These are phyloP conservation scores for Rallus crepitans DNA, from an alignment of 2,797 vertebrate genomes.

Conservation along the genomic window DNA sequence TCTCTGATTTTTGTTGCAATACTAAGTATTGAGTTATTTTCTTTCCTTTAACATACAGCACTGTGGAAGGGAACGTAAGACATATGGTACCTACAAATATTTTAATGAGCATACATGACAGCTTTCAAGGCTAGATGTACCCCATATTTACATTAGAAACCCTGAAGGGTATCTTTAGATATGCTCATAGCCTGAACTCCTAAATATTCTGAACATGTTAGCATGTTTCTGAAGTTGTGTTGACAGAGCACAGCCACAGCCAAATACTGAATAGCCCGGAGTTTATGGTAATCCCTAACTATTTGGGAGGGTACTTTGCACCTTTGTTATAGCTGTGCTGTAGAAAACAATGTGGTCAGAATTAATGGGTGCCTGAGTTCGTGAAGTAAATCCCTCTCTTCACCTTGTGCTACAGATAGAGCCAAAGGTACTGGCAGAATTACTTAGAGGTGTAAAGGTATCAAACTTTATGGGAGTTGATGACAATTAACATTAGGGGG, in stretches of 20 bases:
- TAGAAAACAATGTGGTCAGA: not conserved
- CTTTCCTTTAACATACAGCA: not conserved
- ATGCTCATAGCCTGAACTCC: not conserved
- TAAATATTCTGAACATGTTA: not conserved
- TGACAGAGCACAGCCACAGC: not conserved
- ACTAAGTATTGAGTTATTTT: not conserved
- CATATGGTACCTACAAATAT: not conserved
- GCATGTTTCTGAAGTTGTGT: not conserved
- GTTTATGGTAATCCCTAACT: not conserved
- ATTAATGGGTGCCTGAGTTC: rapidly evolving
- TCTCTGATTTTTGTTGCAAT: not conserved
- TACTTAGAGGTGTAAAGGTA: not conserved
- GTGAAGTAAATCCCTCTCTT: not conserved
- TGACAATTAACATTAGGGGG: not conserved
- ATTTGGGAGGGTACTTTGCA: not conserved
- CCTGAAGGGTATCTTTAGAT: not conserved
- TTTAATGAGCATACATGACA: not conserved
- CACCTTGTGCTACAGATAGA: not conserved
- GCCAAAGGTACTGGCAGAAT: not conserved
- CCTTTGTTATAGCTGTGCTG: not conserved
- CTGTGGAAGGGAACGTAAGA: not conserved
- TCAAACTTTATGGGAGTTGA: not conserved
- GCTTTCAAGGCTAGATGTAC: not conserved
- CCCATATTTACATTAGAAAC: not conserved
- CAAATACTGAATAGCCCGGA: not conserved